Evolutionary conservation across 2,797 vertebrate genomes (phyloP).

Genomic region (Simalia tracyae): DNA sequence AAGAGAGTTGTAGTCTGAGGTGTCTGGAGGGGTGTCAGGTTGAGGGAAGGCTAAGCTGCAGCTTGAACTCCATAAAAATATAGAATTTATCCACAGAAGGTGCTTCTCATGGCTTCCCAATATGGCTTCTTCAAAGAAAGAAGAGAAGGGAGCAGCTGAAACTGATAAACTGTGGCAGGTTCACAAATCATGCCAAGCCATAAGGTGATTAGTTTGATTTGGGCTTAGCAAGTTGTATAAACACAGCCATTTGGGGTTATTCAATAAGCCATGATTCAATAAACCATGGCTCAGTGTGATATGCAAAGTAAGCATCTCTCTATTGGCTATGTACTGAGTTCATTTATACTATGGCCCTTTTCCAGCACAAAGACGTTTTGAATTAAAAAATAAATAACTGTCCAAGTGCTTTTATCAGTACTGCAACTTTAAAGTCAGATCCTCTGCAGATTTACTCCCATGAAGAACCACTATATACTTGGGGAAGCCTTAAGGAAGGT

Average conservation of each 20-base stretch:
- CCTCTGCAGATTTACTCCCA: neutral
- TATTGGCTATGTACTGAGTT: neutral
- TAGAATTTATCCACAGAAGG: neutral
- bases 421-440: neutral
- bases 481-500: neutral
- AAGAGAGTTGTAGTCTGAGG: neutral
- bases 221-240: neutral
- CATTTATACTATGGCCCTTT: neutral
- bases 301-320: neutral
- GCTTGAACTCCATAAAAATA: neutral
- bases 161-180: neutral
- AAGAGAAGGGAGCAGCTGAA: neutral
- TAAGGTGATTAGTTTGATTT: neutral
- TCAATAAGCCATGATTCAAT: neutral
- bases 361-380: neutral
- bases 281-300: neutral
- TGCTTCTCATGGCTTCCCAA: neutral
- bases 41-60: neutral
- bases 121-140: neutral
- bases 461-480: neutral
- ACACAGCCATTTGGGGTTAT: neutral
- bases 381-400: neutral
- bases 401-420: neutral
- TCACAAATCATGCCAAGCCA: neutral
- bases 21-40: neutral